phyloP scores from a whole-genome alignment of 2,888 invertebrate genomes.

The Trachelus tabidus region DNA sequence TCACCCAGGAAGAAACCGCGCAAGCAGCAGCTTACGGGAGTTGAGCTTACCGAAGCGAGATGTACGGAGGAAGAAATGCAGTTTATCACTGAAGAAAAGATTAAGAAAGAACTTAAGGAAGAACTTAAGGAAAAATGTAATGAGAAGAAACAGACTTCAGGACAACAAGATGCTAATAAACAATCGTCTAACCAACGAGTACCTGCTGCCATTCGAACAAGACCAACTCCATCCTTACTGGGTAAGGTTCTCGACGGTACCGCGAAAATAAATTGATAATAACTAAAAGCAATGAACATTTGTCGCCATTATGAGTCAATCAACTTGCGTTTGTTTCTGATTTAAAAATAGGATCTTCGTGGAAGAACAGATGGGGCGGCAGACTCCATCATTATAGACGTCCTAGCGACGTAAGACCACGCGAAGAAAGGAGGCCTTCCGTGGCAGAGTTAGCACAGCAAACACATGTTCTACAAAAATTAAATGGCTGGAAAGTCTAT shows the following conservation, averaged over 20 bases:
- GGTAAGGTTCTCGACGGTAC: constrained; percentile 35
- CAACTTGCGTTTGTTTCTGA: constrained; percentile 12
- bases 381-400: constrained; percentile 59
- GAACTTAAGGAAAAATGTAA: constrained; percentile 63
- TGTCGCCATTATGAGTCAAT: background rate
- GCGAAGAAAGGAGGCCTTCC: constrained; percentile 86
- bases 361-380: constrained; percentile 56
- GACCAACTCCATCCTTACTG: constrained; percentile 56
- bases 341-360: constrained; percentile 44
- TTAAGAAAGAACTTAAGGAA: constrained; percentile 65
- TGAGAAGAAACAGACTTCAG: constrained; percentile 45
- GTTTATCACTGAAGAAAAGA: constrained; percentile 70
- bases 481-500: constrained; percentile 95
- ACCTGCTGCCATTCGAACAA: constrained; percentile 45
- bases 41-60: constrained; percentile 57
- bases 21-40: constrained; percentile 78
- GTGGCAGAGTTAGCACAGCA: constrained; percentile 92
- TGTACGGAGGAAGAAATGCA: constrained; percentile 70
- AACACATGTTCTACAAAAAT: constrained; percentile 85
- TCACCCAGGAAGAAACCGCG: constrained; percentile 92
- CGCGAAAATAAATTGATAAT: background rate
- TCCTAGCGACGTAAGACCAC: constrained; percentile 84
- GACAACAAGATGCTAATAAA: constrained; percentile 35
- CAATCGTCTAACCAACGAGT: constrained; percentile 40
- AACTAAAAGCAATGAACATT: background rate